phyloP scores from a whole-genome alignment of 1,140 invertebrate species.

The Globodera rostochiensis region DNA sequence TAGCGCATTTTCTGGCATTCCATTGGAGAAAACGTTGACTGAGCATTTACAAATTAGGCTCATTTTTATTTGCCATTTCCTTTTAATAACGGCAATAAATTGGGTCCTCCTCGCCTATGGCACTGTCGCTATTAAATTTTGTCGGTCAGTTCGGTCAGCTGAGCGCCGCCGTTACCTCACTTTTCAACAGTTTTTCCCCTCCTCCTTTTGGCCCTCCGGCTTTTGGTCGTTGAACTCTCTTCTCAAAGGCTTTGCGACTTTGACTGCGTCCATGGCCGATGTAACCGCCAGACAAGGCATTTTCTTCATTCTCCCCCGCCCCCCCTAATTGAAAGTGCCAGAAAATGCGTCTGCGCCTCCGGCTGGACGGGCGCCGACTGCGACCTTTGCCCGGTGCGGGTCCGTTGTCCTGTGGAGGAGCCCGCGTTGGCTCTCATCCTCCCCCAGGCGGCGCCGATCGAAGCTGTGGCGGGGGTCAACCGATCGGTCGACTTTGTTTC shows the following conservation, averaged over 20 bases:
- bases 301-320: neutral
- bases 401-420: neutral
- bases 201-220: neutral
- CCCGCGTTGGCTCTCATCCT: conserved; percentile 10
- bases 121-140: neutral
- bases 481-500: conserved; percentile 4
- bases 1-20: neutral
- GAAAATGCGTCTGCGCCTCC: conserved; percentile 14
- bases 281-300: conserved; percentile 8
- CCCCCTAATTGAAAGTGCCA: neutral
- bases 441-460: conserved; percentile 13
- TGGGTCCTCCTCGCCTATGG: neutral
- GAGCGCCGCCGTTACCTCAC: neutral
- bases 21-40: neutral
- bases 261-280: conserved; percentile 17
- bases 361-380: conserved; percentile 25
- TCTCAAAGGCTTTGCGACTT: conserved; percentile 11
- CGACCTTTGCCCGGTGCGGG: conserved; percentile 18
- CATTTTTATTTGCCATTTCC: no score
- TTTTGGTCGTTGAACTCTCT: neutral
- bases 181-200: neutral
- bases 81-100: neutral
- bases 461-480: neutral
- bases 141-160: neutral
- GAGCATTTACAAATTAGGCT: no score